These are phyloP conservation scores for Lepus americanus DNA, from an alignment of 2,113 vertebrate species.

Conservation along the genomic window DNA sequence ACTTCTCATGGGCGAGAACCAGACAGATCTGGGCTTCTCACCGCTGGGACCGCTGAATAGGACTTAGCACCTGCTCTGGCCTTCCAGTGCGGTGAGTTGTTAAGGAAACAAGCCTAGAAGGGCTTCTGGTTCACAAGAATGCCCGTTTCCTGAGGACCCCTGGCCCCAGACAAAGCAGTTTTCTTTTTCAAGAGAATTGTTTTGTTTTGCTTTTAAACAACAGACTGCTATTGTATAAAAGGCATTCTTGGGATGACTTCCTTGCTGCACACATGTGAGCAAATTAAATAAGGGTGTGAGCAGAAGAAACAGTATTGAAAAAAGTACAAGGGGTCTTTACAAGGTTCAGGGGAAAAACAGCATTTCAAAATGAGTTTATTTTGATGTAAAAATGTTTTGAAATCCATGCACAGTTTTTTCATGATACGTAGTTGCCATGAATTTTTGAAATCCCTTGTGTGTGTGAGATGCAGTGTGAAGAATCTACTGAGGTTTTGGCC, in stretches of 20 bases:
- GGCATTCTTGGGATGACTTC: slow-evolving; percentile 60
- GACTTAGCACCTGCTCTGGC: background rate
- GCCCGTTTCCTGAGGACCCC: slow-evolving; percentile 57
- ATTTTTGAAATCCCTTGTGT: no score
- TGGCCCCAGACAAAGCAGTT: slow-evolving; percentile 29
- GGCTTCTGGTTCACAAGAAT: slow-evolving; percentile 1
- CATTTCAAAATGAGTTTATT: no score
- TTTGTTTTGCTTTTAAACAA: slow-evolving; percentile 46
- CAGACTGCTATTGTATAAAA: slow-evolving; percentile 9
- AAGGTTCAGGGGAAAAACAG: no score
- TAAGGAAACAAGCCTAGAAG: slow-evolving; percentile 48
- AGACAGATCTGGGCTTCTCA: background rate
- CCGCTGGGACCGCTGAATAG: background rate
- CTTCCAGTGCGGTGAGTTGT: background rate
- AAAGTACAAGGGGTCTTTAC: background rate
- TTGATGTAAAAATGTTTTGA: no score
- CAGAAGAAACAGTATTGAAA: background rate
- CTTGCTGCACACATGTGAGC: background rate
- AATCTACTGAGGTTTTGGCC: background rate
- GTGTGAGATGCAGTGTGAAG: background rate
- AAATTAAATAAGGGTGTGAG: background rate
- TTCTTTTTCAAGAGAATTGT: slow-evolving; percentile 67
- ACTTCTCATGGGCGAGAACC: slow-evolving; percentile 5
- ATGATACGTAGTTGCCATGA: no score
- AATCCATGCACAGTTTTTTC: no score